phyloP scores from a whole-genome alignment of 2,113 vertebrate species.

The Heteronetta atricapilla region DNA sequence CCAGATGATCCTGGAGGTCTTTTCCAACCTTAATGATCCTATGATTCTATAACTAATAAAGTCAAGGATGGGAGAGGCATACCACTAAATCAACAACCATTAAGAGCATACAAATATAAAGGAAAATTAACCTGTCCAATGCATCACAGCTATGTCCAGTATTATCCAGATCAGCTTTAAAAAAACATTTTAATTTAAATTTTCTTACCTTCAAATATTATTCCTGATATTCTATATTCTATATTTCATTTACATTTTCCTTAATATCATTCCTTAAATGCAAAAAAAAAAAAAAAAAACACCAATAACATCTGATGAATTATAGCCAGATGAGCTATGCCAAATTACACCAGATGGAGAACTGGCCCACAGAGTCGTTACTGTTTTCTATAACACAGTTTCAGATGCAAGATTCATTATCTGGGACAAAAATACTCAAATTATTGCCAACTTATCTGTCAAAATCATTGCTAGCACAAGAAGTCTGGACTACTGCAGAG shows the following conservation, averaged over 20 bases:
- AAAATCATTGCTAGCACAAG: slow-evolving; percentile 31
- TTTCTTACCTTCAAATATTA: background rate
- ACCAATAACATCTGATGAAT: slow-evolving; percentile 16
- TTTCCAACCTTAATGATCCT: too few species aligned
- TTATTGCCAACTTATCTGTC: slow-evolving; percentile 50
- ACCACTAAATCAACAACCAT: background rate
- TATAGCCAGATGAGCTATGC: slow-evolving; percentile 36
- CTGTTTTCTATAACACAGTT: slow-evolving; percentile 49
- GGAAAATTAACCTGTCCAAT: background rate
- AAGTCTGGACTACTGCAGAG: slow-evolving; percentile 32
- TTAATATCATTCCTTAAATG: slow-evolving; percentile 4
- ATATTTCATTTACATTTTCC: background rate
- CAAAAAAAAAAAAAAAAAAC: background rate
- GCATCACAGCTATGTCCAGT: background rate
- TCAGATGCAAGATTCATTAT: slow-evolving; percentile 57
- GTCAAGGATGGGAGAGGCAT: background rate
- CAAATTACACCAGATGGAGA: slow-evolving; percentile 63
- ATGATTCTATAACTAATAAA: background rate
- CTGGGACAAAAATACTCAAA: slow-evolving; percentile 55
- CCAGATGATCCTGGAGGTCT: too few species aligned
- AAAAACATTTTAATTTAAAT: background rate
- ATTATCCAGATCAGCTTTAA: background rate
- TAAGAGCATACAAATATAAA: background rate
- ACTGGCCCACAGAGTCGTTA: slow-evolving; percentile 44
- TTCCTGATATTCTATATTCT: too few species aligned